These are phyloP conservation scores for Hephaestus fuliginosus DNA, from an alignment of 2,797 vertebrate genomes.

Conservation along the genomic window DNA sequence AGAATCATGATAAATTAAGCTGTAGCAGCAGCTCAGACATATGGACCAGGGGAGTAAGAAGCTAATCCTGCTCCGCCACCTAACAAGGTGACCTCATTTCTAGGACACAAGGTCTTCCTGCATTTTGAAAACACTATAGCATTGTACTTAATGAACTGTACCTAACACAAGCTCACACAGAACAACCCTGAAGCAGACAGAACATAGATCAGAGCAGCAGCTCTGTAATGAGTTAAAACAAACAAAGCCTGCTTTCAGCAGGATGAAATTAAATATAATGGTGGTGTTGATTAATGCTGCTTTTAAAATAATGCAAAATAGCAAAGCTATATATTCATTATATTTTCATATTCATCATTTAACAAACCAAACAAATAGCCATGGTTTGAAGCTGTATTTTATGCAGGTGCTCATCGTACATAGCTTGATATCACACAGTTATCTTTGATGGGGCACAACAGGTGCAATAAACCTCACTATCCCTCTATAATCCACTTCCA, in stretches of 20 bases:
- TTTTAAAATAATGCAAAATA: slow-evolving; percentile 5
- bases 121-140: slow-evolving; percentile 58
- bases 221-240: slow-evolving; percentile 38
- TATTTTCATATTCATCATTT: slow-evolving; percentile 5
- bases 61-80: slow-evolving; percentile 79
- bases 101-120: slow-evolving; percentile 68
- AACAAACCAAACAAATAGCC: slow-evolving; percentile 7
- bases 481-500: not conserved
- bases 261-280: slow-evolving; percentile 20
- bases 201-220: slow-evolving; percentile 41
- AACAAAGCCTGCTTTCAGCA: slow-evolving; percentile 29
- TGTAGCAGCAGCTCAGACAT: slow-evolving; percentile 79
- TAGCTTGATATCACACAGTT: not conserved
- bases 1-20: slow-evolving; percentile 73
- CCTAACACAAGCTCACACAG: slow-evolving; percentile 3
- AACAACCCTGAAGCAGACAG: slow-evolving; percentile 24
- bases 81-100: slow-evolving; percentile 83
- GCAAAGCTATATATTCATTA: not conserved
- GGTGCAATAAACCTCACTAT: not conserved
- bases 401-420: not conserved
- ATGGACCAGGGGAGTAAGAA: slow-evolving; percentile 81
- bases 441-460: not conserved
- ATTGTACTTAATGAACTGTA: slow-evolving; percentile 36
- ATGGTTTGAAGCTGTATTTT: not conserved
- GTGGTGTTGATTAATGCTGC: slow-evolving; percentile 2